A percentile compares a stretch with the other conserved stretches of the same genome.
Evolutionary conservation across 1,140 invertebrate species (phyloP).

Genomic region (Homarus americanus): DNA sequence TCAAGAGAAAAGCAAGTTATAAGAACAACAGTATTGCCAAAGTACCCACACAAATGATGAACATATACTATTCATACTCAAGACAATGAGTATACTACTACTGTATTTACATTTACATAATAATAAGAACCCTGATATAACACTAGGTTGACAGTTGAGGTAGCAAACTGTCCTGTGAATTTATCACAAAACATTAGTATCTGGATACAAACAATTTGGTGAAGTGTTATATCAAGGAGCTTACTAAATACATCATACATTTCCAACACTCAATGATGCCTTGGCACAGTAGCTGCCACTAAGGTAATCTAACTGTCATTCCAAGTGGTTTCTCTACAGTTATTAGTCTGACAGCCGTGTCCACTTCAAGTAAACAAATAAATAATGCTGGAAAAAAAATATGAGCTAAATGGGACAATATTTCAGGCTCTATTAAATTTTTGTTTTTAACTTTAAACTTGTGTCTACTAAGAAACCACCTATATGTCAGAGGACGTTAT

Average conservation of each 20-base stretch:
- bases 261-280: conserved; percentile 29
- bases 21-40: neutral
- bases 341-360: neutral
- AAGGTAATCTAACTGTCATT: conserved; percentile 21
- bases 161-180: conserved; percentile 40
- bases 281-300: conserved; percentile 36
- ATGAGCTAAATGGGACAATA: too few species aligned
- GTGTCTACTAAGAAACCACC: neutral
- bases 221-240: conserved; percentile 35
- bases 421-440: neutral
- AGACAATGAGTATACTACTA: neutral
- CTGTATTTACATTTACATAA: conserved; percentile 15
- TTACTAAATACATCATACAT: conserved; percentile 20
- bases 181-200: conserved; percentile 4
- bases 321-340: neutral
- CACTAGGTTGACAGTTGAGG: conserved; percentile 42
- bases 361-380: too few species aligned
- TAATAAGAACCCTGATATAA: conserved; percentile 23
- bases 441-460: neutral
- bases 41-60: neutral
- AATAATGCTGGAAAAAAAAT: too few species aligned
- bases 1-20: neutral
- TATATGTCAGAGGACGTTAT: neutral
- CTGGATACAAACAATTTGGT: neutral
- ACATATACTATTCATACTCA: conserved; percentile 35